A percentile compares a stretch with the other conserved stretches of the same genome.
Conservation (phyloP, 1,140 invertebrate species). For the Solenopsis fugax region DNA sequence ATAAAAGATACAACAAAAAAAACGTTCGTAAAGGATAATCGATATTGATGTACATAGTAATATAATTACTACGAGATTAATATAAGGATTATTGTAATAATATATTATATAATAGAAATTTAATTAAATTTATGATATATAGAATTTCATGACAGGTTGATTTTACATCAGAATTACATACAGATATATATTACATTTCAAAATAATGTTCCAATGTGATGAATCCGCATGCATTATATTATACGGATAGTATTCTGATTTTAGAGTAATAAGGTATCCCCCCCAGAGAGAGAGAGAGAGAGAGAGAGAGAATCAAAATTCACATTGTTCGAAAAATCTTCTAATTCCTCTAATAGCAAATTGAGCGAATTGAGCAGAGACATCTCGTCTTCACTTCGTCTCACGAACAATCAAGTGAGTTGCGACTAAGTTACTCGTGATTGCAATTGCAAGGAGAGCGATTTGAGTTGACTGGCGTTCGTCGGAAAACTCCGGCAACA, state of each 20-base stretch:
- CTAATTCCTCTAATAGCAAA: neutral
- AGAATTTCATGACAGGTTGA: neutral
- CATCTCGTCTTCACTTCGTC: neutral
- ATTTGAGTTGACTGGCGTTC: constrained; percentile 22
- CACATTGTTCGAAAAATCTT: neutral
- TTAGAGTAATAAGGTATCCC: neutral
- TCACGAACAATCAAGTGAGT: constrained; percentile 22
- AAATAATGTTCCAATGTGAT: neutral
- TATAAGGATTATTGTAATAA: constrained; percentile 11
- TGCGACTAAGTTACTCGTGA: constrained; percentile 17
- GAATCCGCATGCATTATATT: neutral
- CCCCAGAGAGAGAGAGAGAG: too few species aligned
- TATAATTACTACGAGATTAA: constrained; percentile 28
- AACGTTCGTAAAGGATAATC: neutral
- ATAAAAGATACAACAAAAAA: neutral
- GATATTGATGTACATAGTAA: neutral
- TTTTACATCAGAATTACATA: neutral
- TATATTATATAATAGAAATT: constrained; percentile 10
- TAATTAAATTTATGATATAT: constrained; percentile 13
- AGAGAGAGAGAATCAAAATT: neutral
- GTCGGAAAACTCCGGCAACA: constrained; percentile 18
- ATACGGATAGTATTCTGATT: neutral
- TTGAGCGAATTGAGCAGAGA: neutral
- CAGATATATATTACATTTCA: constrained; percentile 11
- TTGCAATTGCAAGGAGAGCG: neutral